Evolutionary conservation across 2,797 vertebrate species (phyloP).

Genomic region (Euthynnus affinis): DNA sequence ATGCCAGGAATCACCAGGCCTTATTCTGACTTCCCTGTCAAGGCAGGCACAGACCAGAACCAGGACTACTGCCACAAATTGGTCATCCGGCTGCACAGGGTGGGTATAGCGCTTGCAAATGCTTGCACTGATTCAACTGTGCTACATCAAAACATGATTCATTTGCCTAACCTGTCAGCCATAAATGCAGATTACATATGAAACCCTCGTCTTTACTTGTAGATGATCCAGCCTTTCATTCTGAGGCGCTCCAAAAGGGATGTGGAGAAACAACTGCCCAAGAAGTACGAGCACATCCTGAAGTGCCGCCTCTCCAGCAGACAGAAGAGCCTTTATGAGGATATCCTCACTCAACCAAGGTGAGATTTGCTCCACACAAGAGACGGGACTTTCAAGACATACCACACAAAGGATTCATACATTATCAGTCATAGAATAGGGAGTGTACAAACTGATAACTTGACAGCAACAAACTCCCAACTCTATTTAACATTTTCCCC

Average conservation of each 20-base stretch:
- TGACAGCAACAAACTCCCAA: too few species aligned
- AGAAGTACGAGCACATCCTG: conserved; percentile 94
- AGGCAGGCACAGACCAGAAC: conserved; percentile 93
- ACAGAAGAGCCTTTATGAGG: conserved; percentile 93
- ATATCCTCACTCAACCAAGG: conserved; percentile 92
- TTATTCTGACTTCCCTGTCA: conserved; percentile 93
- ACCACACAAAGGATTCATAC: background rate
- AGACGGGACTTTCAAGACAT: background rate
- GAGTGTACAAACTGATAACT: background rate
- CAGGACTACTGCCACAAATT: conserved; percentile 96
- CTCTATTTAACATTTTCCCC: background rate
- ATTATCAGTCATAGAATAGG: background rate
- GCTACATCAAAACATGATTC: background rate
- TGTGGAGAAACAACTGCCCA: conserved; percentile 93
- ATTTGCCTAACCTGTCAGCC: background rate
- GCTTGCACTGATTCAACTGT: background rate
- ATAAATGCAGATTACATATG: background rate
- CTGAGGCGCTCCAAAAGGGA: conserved; percentile 93
- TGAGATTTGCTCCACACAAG: conserved; percentile 65
- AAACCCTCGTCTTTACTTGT: conserved; percentile 32
- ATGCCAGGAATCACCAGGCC: conserved; percentile 92
- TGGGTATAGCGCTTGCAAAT: conserved; percentile 66
- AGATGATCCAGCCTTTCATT: conserved; percentile 96
- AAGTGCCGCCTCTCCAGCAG: conserved; percentile 92
- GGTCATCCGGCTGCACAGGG: conserved; percentile 94